A percentile compares a stretch with the other conserved stretches of the same genome.
phyloP scores from a whole-genome alignment of 2,797 vertebrate genomes.

The Hydrolagus colliei region DNA sequence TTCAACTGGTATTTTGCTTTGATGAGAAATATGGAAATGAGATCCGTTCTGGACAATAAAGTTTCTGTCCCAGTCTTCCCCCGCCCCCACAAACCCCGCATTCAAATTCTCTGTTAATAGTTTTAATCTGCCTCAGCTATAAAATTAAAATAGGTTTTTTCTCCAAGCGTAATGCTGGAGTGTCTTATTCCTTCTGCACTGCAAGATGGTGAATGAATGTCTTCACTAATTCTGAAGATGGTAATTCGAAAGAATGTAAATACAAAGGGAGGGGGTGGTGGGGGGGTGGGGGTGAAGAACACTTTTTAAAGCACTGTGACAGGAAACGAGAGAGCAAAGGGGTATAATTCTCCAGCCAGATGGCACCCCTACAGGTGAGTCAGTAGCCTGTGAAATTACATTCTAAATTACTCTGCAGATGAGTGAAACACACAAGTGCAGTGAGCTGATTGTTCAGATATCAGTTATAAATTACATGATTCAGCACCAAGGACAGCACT shows the following conservation, averaged over 20 bases:
- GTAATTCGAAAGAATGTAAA: conserved; percentile 34
- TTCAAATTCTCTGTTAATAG: neutral
- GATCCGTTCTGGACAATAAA: neutral
- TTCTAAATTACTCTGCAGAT: conserved; percentile 69
- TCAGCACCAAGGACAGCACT: conserved; percentile 45
- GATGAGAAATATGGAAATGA: conserved; percentile 23
- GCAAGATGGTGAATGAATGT: neutral
- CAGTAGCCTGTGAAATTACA: conserved; percentile 88
- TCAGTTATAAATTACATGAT: conserved; percentile 52
- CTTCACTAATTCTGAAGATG: conserved; percentile 50
- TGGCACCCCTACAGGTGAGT: conserved; percentile 73
- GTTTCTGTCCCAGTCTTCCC: no score
- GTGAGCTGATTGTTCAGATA: conserved; percentile 45
- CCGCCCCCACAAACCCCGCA: no score
- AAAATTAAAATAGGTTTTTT: conserved; percentile 10
- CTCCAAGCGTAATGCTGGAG: neutral
- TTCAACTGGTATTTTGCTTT: neutral
- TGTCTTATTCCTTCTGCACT: neutral
- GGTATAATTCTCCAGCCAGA: conserved; percentile 62
- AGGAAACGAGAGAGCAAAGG: conserved; percentile 40
- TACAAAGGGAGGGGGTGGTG: conserved; percentile 32
- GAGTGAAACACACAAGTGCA: conserved; percentile 44
- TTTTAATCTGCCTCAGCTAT: conserved; percentile 2
- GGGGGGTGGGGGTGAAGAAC: neutral
- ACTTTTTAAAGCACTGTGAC: conserved; percentile 43